Percentiles rank a stretch among this genome's conserved stretches.
These are phyloP conservation scores for Sciurus niger DNA, from an alignment of 2,113 vertebrate species.

Conservation along the genomic window DNA sequence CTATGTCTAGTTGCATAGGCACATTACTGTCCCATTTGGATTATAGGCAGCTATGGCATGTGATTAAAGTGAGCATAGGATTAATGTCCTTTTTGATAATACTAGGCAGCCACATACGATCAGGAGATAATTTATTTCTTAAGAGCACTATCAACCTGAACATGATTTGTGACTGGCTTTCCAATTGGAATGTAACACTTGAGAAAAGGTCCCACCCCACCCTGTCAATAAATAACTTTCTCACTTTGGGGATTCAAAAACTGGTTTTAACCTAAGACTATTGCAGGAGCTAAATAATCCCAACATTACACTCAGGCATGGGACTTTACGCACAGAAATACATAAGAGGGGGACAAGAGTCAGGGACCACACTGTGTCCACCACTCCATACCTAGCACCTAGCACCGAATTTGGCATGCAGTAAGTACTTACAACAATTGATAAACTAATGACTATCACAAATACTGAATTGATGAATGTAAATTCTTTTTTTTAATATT, in stretches of 20 bases:
- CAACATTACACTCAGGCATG: not conserved
- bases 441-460: not conserved
- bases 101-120: not conserved
- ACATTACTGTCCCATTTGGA: not conserved
- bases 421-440: not conserved
- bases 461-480: not conserved
- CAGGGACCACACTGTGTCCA: not conserved
- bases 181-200: not conserved
- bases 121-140: not conserved
- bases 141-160: not conserved
- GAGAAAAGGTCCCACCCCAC: not conserved
- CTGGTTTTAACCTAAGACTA: not conserved
- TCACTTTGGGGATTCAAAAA: not conserved
- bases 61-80: not conserved
- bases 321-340: not conserved
- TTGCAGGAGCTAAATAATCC: not conserved
- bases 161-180: conserved; percentile 14
- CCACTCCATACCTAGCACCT: not conserved
- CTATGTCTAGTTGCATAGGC: not conserved
- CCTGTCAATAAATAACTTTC: not conserved
- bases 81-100: not conserved
- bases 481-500: not conserved
- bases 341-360: not conserved
- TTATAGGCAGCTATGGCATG: fast-evolving
- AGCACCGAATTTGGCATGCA: fast-evolving